Evolutionary conservation across 2,797 vertebrate species (phyloP).

Genomic region (Megaceryle alcyon): DNA sequence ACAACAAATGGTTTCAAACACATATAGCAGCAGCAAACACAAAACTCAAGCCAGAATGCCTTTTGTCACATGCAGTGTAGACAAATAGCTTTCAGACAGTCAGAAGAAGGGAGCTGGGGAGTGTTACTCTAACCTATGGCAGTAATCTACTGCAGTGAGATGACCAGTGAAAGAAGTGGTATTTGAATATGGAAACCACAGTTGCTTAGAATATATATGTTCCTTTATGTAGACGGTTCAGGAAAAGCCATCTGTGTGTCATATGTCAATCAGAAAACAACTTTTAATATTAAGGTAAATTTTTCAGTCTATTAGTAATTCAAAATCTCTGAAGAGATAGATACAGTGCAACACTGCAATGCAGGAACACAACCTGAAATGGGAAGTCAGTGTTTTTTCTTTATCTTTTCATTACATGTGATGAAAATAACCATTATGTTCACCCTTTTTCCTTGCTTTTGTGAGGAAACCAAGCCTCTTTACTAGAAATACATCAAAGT

Average conservation of each 20-base stretch:
- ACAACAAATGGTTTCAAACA: not conserved
- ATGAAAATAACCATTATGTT: not conserved
- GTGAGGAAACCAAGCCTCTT: not conserved
- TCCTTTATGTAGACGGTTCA: not conserved
- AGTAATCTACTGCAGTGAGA: not conserved
- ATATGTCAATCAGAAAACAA: not conserved
- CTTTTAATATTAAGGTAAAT: not conserved
- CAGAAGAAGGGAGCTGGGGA: not conserved
- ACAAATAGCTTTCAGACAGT: not conserved
- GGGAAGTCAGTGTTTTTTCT: not conserved
- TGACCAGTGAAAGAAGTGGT: not conserved
- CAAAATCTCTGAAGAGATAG: not conserved
- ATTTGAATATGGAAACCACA: not conserved
- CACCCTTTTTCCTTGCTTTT: not conserved
- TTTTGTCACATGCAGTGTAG: not conserved
- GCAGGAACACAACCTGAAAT: not conserved
- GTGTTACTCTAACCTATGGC: not conserved
- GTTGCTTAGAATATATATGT: not conserved
- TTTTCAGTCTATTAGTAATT: not conserved
- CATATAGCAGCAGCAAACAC: not conserved
- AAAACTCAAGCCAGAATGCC: not conserved
- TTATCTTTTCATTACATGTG: not conserved
- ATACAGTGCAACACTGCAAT: not conserved
- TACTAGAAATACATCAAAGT: not conserved
- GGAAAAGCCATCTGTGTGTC: not conserved